Conservation (phyloP, 2,888 invertebrate genomes). For the Drosophila monieri region DNA sequence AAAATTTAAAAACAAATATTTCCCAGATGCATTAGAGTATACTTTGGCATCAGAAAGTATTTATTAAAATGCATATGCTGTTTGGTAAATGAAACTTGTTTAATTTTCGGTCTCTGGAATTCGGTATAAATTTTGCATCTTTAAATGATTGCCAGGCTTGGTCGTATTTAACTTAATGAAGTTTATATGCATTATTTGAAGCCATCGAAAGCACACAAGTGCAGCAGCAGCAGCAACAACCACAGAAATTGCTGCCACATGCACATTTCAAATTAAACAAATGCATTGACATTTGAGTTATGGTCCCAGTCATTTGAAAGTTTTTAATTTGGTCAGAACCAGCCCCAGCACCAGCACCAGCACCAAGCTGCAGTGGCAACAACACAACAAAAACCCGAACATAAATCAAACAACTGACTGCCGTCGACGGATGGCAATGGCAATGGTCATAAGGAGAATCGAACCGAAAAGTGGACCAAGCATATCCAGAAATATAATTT, state of each 20-base stretch:
- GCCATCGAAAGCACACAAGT: neutral
- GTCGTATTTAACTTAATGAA: constrained; percentile 11
- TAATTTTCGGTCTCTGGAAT: neutral
- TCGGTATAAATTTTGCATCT: neutral
- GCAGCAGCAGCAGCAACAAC: neutral
- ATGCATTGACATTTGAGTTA: constrained; percentile 75
- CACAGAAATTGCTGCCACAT: constrained; percentile 62
- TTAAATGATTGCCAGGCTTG: neutral
- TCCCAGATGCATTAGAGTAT: neutral
- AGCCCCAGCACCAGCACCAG: constrained; percentile 19
- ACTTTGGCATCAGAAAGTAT: neutral
- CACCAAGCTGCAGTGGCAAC: constrained; percentile 5
- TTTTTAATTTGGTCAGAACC: constrained; percentile 68
- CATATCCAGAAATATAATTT: constrained; percentile 38
- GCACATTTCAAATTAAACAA: constrained; percentile 70
- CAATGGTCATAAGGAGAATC: constrained; percentile 17
- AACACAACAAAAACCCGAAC: constrained; percentile 19
- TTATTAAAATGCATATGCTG: neutral
- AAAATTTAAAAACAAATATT: neutral
- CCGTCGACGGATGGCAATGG: constrained; percentile 60
- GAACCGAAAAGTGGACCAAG: constrained; percentile 2
- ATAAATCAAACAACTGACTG: constrained; percentile 78
- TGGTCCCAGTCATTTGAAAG: constrained; percentile 64
- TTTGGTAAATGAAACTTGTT: neutral
- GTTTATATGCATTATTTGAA: constrained; percentile 15